Evolutionary conservation across 2,888 invertebrate genomes (phyloP).

Genomic region (Mythimna vitellina): DNA sequence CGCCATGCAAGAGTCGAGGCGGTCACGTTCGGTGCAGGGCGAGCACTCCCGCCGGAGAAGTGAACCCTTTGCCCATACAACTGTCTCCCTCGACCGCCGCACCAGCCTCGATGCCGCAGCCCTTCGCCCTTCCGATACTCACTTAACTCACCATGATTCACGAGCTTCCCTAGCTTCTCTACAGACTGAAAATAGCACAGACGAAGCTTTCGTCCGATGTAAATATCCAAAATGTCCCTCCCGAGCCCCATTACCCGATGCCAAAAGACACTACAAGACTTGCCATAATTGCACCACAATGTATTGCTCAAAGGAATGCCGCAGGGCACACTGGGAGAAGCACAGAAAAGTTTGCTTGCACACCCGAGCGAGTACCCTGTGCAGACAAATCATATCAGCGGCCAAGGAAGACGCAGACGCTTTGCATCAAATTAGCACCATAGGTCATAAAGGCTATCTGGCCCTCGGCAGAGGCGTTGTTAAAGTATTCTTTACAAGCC

Average conservation of each 20-base stretch:
- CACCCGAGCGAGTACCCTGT: constrained; percentile 97
- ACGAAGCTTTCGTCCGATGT: constrained; percentile 92
- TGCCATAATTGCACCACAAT: constrained; percentile 98
- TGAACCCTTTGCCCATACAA: constrained; percentile 83
- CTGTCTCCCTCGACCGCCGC: constrained; percentile 87
- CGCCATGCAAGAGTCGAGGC: constrained; percentile 84
- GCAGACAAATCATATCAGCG: constrained; percentile 95
- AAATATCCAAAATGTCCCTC: constrained; percentile 95
- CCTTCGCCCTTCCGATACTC: constrained; percentile 80
- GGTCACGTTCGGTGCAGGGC: constrained; percentile 83
- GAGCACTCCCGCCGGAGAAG: constrained; percentile 86
- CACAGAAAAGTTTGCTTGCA: constrained; percentile 97
- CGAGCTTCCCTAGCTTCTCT: constrained; percentile 86
- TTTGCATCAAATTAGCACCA: constrained; percentile 94
- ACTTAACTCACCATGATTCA: constrained; percentile 82
- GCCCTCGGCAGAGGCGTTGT: constrained; percentile 97
- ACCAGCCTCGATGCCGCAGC: constrained; percentile 91
- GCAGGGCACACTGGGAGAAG: constrained; percentile 97
- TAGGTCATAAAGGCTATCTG: constrained; percentile 96
- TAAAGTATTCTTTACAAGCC: constrained; percentile 96
- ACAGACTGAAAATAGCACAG: constrained; percentile 86
- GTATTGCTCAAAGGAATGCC: constrained; percentile 98
- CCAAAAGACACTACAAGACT: constrained; percentile 96
- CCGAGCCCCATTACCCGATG: constrained; percentile 93
- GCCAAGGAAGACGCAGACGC: constrained; percentile 95